Conservation (phyloP, 92 coral and sea anemone species). For the Phymanthus crucifer region DNA sequence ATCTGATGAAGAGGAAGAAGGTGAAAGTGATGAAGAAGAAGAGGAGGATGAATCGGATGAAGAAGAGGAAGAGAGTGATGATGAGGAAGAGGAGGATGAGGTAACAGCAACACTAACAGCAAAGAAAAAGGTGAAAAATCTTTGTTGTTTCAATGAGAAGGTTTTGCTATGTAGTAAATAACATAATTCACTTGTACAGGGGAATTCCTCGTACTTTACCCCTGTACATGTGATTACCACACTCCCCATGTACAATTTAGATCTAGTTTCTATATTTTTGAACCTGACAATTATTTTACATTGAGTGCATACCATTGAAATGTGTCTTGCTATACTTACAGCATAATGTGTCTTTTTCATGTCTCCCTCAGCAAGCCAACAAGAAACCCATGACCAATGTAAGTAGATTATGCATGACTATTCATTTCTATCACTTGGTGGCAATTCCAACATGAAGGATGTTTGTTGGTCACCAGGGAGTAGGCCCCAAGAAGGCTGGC, state of each 20-base stretch:
- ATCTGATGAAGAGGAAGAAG: slow-evolving; percentile 9
- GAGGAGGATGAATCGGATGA: neutral
- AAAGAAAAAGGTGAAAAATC: slow-evolving; percentile 32
- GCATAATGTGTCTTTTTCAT: neutral
- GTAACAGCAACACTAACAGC: slow-evolving; percentile 41
- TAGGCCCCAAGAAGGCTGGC: slow-evolving; percentile 19
- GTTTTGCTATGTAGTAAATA: too few relatives aligned
- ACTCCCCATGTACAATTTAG: too few relatives aligned
- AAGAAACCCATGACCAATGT: slow-evolving; percentile 34
- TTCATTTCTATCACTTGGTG: too few relatives aligned
- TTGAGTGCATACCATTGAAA: neutral
- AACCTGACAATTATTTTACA: too few relatives aligned
- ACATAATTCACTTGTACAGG: too few relatives aligned
- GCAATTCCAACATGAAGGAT: neutral
- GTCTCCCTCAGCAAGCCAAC: slow-evolving; percentile 3
- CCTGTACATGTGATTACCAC: too few relatives aligned
- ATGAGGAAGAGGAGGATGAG: slow-evolving; percentile 56
- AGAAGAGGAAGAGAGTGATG: neutral
- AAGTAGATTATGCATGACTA: neutral
- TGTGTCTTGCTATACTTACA: neutral
- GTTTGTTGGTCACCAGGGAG: slow-evolving; percentile 29
- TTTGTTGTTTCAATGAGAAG: neutral
- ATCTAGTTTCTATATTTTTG: neutral
- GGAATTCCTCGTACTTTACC: too few relatives aligned
- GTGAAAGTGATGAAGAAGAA: neutral